A percentile compares a stretch with the other conserved stretches of the same genome.
phyloP scores from a whole-genome alignment of 2,888 invertebrate genomes.

The Copidosoma aretas region DNA sequence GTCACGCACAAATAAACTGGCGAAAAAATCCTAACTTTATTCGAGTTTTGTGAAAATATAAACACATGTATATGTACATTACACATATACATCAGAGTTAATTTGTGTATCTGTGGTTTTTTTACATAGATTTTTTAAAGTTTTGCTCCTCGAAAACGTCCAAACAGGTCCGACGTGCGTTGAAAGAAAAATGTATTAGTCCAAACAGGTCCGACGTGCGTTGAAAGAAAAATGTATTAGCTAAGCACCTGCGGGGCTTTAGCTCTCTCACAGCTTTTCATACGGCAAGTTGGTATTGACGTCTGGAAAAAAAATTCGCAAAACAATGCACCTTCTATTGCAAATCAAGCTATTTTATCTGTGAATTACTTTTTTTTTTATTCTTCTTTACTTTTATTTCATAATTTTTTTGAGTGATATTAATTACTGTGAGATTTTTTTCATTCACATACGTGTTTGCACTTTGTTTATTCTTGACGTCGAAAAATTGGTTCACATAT shows the following conservation, averaged over 20 bases:
- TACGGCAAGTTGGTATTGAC: conserved; percentile 90
- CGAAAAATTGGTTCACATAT: background rate
- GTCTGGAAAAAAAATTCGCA: conserved; percentile 71
- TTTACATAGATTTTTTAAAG: conserved; percentile 21
- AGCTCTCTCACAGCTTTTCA: conserved; percentile 83
- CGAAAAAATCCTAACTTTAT: background rate
- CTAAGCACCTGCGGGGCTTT: conserved; percentile 61
- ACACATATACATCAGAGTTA: background rate
- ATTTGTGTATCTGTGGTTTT: conserved; percentile 19
- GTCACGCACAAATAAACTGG: background rate
- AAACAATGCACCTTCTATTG: conserved; percentile 53
- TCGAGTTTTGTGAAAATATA: conserved; percentile 8
- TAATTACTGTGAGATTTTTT: conserved; percentile 2
- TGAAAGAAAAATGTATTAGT: conserved; percentile 62
- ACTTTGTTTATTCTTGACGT: conserved; percentile 31
- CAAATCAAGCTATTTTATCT: conserved; percentile 16
- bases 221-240: conserved; percentile 62
- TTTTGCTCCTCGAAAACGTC: conserved; percentile 43
- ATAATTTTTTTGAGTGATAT: conserved; percentile 1
- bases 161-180: conserved; percentile 57
- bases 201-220: conserved; percentile 56
- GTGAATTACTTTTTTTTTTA: background rate
- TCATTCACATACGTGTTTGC: background rate
- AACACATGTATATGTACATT: no score
- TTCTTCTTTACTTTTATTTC: background rate